Conservation (phyloP, 1,140 invertebrate species). For the Drosophila lowei region DNA sequence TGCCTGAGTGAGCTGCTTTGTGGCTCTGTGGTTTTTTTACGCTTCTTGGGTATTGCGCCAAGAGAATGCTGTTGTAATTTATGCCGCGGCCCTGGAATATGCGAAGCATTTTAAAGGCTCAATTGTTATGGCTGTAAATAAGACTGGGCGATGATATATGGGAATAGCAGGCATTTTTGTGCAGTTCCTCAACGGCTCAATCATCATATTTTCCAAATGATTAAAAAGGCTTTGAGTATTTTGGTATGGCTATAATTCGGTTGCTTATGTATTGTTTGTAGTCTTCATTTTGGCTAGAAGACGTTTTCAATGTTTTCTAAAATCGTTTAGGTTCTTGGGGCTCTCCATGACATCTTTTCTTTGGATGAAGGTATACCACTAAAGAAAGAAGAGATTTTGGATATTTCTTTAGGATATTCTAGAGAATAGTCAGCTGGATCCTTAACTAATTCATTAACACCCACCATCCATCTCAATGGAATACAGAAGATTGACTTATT, state of each 20-base stretch:
- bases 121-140: slow-evolving; percentile 59
- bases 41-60: slow-evolving; percentile 32
- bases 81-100: slow-evolving; percentile 40
- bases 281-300: background rate
- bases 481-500: background rate
- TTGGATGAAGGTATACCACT: too few relatives aligned
- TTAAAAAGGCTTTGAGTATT: slow-evolving; percentile 16
- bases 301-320: too few relatives aligned
- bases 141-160: slow-evolving; percentile 39
- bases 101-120: slow-evolving; percentile 52
- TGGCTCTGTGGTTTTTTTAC: slow-evolving; percentile 14
- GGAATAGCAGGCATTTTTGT: too few relatives aligned
- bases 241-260: background rate
- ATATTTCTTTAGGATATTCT: background rate
- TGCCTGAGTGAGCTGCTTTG: slow-evolving; percentile 4
- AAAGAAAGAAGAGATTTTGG: background rate
- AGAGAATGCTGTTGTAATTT: slow-evolving; percentile 45
- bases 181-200: slow-evolving; percentile 8
- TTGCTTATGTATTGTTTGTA: slow-evolving; percentile 8
- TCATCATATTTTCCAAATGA: slow-evolving; percentile 26
- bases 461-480: slow-evolving; percentile 4
- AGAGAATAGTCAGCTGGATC: background rate
- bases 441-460: slow-evolving; percentile 16
- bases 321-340: too few relatives aligned
- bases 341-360: too few relatives aligned